These are phyloP conservation scores for Hymenochirus boettgeri DNA, from an alignment of 2,113 vertebrate species.

Conservation along the genomic window DNA sequence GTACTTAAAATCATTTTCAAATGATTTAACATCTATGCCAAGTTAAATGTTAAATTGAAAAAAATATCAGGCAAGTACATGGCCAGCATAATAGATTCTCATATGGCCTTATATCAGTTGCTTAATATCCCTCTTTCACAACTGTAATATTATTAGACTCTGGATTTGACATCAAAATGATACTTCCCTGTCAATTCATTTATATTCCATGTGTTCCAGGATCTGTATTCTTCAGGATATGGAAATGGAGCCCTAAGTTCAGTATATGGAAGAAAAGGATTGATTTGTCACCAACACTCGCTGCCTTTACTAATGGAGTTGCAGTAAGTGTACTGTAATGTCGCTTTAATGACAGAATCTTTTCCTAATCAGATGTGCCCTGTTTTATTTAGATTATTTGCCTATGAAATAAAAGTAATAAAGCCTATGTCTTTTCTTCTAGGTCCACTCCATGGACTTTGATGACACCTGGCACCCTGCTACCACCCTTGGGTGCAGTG, in stretches of 20 bases:
- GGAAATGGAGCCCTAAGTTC: constrained; percentile 5
- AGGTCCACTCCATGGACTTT: constrained; percentile 87
- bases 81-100: too few relatives aligned
- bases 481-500: constrained; percentile 77
- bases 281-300: constrained; percentile 28
- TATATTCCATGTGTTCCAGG: not conserved
- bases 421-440: not conserved
- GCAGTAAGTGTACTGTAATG: constrained; percentile 18
- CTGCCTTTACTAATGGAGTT: constrained; percentile 23
- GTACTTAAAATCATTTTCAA: too few relatives aligned
- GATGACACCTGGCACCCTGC: constrained; percentile 87
- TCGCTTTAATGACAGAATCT: not conserved
- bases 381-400: too few relatives aligned
- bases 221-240: not conserved
- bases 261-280: constrained; percentile 27
- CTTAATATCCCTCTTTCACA: too few relatives aligned
- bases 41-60: too few relatives aligned
- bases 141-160: too few relatives aligned
- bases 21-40: too few relatives aligned
- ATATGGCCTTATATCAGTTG: too few relatives aligned
- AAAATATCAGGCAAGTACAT: too few relatives aligned
- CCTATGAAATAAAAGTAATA: not conserved
- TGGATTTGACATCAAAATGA: not conserved
- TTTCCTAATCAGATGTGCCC: not conserved
- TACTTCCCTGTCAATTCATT: not conserved